Conservation (phyloP, 2,113 vertebrate species). For the Pampusana beccarii region DNA sequence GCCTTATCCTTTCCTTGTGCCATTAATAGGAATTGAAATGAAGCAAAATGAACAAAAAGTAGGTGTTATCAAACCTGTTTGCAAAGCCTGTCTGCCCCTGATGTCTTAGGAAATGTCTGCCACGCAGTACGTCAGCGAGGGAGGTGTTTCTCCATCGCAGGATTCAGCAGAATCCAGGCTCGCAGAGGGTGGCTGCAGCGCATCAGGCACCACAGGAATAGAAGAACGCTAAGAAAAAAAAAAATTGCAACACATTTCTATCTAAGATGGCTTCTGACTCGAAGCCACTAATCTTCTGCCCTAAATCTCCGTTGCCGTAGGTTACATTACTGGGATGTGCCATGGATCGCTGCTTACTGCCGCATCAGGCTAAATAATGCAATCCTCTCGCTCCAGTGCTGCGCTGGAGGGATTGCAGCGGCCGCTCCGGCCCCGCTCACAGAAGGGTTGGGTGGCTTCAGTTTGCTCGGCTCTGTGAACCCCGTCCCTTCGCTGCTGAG, state of each 20-base stretch:
- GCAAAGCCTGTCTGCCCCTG: not conserved
- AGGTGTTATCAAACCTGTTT: not conserved
- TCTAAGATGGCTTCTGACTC: slow-evolving; percentile 57
- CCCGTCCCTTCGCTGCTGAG: accelerated
- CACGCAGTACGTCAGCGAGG: accelerated
- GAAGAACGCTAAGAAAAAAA: accelerated
- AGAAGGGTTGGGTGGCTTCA: accelerated
- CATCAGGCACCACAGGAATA: not conserved
- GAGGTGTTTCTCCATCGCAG: not conserved
- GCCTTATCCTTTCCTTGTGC: not conserved
- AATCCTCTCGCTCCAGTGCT: not conserved
- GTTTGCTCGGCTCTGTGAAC: accelerated
- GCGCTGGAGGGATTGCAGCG: accelerated
- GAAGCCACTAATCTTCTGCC: slow-evolving; percentile 28
- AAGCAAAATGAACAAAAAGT: not conserved
- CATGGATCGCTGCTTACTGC: not conserved
- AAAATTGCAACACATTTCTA: not conserved
- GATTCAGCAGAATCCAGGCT: not conserved
- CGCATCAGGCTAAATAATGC: not conserved
- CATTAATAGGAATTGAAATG: not conserved
- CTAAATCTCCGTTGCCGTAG: slow-evolving; percentile 31
- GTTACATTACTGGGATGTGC: not conserved
- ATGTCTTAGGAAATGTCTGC: accelerated
- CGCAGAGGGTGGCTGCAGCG: not conserved
- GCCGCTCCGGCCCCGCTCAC: accelerated